phyloP scores from a whole-genome alignment of 2,888 invertebrate genomes.

The Helobdella robusta region DNA sequence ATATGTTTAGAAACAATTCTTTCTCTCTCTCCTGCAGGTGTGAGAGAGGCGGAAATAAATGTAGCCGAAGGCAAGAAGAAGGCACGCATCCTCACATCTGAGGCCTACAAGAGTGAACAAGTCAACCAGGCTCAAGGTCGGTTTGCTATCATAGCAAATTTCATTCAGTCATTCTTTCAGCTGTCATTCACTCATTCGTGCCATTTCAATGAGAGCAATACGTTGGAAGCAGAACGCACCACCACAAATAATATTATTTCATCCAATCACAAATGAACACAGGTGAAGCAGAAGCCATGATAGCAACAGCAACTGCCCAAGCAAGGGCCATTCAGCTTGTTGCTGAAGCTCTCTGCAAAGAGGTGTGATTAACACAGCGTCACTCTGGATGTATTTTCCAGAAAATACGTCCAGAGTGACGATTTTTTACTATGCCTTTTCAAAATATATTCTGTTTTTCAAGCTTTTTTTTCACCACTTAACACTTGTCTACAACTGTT shows the following conservation, averaged over 20 bases:
- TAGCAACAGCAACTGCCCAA: conserved; percentile 76
- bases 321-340: conserved; percentile 72
- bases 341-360: conserved; percentile 50
- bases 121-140: conserved; percentile 71
- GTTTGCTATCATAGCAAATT: not conserved
- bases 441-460: too few relatives aligned
- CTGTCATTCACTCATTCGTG: too few relatives aligned
- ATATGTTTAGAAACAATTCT: too few relatives aligned
- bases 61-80: conserved; percentile 90
- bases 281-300: conserved; percentile 75
- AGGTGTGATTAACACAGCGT: conserved; percentile 23
- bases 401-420: too few relatives aligned
- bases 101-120: conserved; percentile 85
- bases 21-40: conserved; percentile 48
- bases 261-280: too few relatives aligned
- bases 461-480: not conserved
- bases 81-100: conserved; percentile 81
- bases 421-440: not conserved
- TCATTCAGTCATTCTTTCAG: too few relatives aligned
- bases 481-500: not conserved
- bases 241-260: too few relatives aligned
- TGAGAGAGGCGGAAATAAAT: conserved; percentile 69
- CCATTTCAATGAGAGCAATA: too few relatives aligned
- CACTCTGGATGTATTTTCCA: too few relatives aligned
- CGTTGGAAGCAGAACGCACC: too few relatives aligned